phyloP scores from a whole-genome alignment of 2,888 invertebrate species.

The Stenoptilia bipunctidactyla region DNA sequence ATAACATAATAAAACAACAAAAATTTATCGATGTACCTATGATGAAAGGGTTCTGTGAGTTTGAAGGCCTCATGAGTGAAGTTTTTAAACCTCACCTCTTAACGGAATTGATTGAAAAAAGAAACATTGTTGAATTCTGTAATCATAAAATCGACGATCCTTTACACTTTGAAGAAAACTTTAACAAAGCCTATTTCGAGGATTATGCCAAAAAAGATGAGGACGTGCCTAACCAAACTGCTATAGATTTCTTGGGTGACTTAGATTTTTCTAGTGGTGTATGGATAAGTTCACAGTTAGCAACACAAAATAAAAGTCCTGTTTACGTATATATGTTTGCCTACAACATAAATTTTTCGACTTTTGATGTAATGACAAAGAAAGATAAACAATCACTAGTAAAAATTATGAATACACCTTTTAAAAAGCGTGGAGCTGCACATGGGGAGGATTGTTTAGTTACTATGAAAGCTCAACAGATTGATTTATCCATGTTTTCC shows the following conservation, averaged over 20 bases:
- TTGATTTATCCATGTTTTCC: conserved; percentile 7
- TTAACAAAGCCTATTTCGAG: conserved; percentile 15
- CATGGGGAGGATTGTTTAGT: conserved; percentile 33
- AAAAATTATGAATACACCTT: neutral
- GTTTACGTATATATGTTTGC: conserved; percentile 31
- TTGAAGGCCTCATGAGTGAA: conserved; percentile 46
- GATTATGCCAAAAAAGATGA: conserved; percentile 16
- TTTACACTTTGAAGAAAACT: conserved; percentile 1
- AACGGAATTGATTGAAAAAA: conserved; percentile 20
- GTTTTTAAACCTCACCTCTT: conserved; percentile 21
- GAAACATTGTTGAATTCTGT: no score
- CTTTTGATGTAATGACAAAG: conserved; percentile 17
- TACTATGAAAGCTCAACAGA: conserved; percentile 17
- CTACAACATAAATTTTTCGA: conserved; percentile 30
- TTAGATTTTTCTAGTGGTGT: conserved; percentile 30
- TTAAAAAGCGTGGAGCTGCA: conserved; percentile 21
- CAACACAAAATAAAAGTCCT: conserved; percentile 20
- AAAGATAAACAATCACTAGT: neutral
- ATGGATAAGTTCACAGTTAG: conserved; percentile 22
- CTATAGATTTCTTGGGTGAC: conserved; percentile 33
- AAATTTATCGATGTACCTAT: conserved; percentile 44
- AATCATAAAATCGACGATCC: neutral
- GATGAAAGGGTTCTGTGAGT: conserved; percentile 56
- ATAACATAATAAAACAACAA: conserved; percentile 36
- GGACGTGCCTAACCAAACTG: conserved; percentile 21